Evolutionary conservation across 1,140 invertebrate species (phyloP), one percentile per base, ranked within the genome.

Genomic region (Macrobrachium rosenbergii): DNA sequence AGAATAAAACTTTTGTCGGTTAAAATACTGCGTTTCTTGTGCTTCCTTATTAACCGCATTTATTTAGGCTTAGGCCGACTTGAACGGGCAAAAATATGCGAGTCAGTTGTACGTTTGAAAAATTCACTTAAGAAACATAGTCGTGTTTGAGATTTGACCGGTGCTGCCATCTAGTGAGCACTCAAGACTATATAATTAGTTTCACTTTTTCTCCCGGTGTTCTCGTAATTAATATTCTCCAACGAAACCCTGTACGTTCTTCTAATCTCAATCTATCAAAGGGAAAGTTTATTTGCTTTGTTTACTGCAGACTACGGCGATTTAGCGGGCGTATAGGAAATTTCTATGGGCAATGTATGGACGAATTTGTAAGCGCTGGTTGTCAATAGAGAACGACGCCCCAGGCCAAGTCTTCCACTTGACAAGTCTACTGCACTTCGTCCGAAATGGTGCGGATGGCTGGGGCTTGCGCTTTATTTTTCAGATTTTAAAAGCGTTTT

Each of bases 131-230:
- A 63, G 69, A 85, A 85, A 62, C 78, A 78, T 79, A 79, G 75
- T 85, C 83, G 77, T 85, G 83, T 85, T 85, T 85, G 75, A 85
- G 83, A 78, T 85, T 85, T 85, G 83, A 79, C 75, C 75, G 78
- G 62, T 85, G 75, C 83, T 85, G 83, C 83, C 83, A 78, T 79
- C 83, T 45, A 58, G 83, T 63, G 83, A 76, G 69, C 83, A 58
- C 62, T 52, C 5, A 6, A 52, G 45, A 37, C 64, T 78, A 85
- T 85, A 85, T 85, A 85, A 85, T 85, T 60, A 85, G 75, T 64
- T 64, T 69, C 82, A 76, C 75, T 52, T 21, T 43, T 52, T 59
- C 45, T 23, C 28, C 73, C 17, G 19, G 75, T 77, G 11, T 12
- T 58, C 52, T 77, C 17, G 75, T 21, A 45, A 77, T 10, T 59